These are phyloP conservation scores for Megathymus violae DNA, from an alignment of 1,140 invertebrate genomes.

Conservation along the genomic window DNA sequence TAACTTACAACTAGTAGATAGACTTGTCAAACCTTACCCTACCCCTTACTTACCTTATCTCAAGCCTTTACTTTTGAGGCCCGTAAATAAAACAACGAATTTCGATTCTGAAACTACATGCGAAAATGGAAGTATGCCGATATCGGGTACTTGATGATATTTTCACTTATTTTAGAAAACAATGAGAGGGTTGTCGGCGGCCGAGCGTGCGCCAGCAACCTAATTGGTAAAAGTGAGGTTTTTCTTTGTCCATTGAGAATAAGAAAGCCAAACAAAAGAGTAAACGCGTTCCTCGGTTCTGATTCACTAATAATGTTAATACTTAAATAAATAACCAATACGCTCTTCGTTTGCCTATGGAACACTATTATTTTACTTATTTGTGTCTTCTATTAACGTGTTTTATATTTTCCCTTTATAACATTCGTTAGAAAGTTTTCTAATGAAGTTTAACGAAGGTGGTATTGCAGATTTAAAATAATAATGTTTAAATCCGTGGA, in stretches of 20 bases:
- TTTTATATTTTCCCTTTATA: conserved; percentile 31
- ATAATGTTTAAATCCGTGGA: conserved; percentile 19
- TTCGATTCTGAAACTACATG: conserved; percentile 8
- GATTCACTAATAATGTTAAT: conserved; percentile 46
- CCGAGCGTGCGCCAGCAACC: conserved; percentile 54
- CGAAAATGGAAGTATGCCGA: conserved; percentile 58
- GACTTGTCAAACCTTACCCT: too few species aligned
- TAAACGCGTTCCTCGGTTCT: conserved; percentile 45
- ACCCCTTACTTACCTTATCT: too few species aligned
- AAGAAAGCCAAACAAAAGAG: conserved; percentile 71
- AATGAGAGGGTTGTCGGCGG: conserved; percentile 59
- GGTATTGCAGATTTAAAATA: conserved; percentile 21
- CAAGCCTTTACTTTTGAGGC: too few species aligned
- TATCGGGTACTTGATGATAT: conserved; percentile 51
- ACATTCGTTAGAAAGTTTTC: conserved; percentile 36
- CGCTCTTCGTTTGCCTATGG: conserved; percentile 37
- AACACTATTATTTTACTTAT: conserved; percentile 36
- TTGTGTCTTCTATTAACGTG: conserved; percentile 42
- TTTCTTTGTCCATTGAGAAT: conserved; percentile 60
- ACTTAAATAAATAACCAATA: conserved; percentile 31
- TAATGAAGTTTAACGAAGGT: conserved; percentile 3
- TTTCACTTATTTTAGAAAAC: conserved; percentile 77
- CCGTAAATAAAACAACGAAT: conserved; percentile 12
- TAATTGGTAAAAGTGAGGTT: conserved; percentile 81
- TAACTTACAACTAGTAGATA: too few species aligned